Base-by-base conservation (phyloP, 1,140 invertebrate genomes). In the Stratiolaelaps scimitus region DNA sequence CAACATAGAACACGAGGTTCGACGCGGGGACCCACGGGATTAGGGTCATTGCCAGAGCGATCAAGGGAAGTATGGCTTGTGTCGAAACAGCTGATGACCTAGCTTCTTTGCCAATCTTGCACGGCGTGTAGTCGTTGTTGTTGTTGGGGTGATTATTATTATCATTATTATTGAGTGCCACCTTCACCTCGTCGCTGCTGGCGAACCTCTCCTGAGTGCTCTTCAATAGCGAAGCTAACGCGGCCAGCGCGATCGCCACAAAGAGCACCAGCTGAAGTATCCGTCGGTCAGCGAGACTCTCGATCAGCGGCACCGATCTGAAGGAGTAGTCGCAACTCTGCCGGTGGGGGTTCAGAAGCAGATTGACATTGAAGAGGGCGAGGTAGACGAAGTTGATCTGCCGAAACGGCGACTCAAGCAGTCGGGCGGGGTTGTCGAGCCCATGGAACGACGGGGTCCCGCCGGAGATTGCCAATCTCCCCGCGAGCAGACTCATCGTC, bases 1-100 rank as follows among this genome's bases (percentile, higher is more conserved):
- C 89, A 47, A 97, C 92, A 43, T 83, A 85, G 73, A 92, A 88
- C 67, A 80, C 76, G 43, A 81, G 76, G 79, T 96, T 96, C 67
- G 86, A 87, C 19, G 92, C 91, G 48, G 92, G 92, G 68, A 96
- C 78, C 76, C 95, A 95, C 29, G 92, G 89, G 66, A 95, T 73
- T 44, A 87, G 80, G 47, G 86, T 81, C 72, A 87, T 43, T 2
- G 66, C 47, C 10, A 74, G 29, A n/a, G 67, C 67, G 48, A 78
- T 76, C 45, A 75, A n/a, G 4, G 47, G n/a, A 29, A 29, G 26
- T 5, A 5, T 10, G 20, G 26, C 17, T 40, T 40, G 34, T 40
- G 34, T 40, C 10, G 34, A 40, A 10, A 40, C 10, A 40, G 5
- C 34, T 40, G 34, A 4, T 40, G 5, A 4, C 10, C 5, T 40